These are phyloP conservation scores for Ara ararauna DNA, from an alignment of 2,797 vertebrate species.

Conservation along the genomic window DNA sequence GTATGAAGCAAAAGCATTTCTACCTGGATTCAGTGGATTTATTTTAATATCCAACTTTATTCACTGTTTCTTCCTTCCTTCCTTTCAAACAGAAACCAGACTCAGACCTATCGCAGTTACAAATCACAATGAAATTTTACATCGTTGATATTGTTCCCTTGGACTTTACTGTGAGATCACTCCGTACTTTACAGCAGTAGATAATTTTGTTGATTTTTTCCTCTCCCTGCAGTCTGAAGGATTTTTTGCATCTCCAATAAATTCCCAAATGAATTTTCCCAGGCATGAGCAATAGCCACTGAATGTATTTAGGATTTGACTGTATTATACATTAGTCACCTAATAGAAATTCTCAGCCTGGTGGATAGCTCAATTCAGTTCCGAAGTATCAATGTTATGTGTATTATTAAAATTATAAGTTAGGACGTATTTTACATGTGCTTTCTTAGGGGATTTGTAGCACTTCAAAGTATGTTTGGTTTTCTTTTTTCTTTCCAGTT, in stretches of 20 bases:
- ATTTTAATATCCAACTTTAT: background rate
- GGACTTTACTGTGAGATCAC: background rate
- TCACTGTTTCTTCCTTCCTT: background rate
- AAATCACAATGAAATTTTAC: background rate
- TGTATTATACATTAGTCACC: background rate
- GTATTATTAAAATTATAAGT: background rate
- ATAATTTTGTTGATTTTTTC: background rate
- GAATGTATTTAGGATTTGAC: background rate
- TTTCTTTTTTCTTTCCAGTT: background rate
- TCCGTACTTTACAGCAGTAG: background rate
- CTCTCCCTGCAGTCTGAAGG: accelerated
- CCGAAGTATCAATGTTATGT: background rate
- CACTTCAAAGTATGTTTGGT: background rate
- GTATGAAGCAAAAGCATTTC: background rate
- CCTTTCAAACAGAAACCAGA: background rate
- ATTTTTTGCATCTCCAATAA: background rate
- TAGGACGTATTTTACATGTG: background rate
- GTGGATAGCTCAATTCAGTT: background rate
- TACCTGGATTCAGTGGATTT: background rate
- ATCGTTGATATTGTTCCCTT: background rate
- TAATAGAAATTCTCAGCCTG: background rate
- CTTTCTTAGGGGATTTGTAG: background rate
- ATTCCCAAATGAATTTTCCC: background rate
- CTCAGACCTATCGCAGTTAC: background rate
- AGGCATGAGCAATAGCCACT: background rate